Base-by-base conservation (phyloP, 2,113 vertebrate genomes). In the Ivindomyrus marchei region DNA sequence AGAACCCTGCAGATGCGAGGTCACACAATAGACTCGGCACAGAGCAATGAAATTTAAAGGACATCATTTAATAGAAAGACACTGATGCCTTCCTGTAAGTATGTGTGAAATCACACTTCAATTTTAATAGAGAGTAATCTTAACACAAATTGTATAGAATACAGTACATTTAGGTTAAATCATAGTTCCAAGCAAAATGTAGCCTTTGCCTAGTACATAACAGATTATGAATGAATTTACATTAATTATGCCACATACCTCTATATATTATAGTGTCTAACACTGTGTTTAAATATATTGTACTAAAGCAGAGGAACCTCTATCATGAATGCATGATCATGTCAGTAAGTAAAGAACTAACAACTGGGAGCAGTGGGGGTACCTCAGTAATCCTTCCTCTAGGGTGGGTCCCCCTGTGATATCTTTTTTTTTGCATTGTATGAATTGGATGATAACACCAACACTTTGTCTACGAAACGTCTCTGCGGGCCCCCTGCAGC, bases 121-220 rank as follows among this genome's bases (percentile, higher is more conserved):
- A 80, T 80, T 80, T 42, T 80, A 80, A 80, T 80, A 80, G 15
- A 80, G 74, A 80, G 74, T 80, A 80, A 80, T 80, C 74, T 80
- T 42, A 80, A 80, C 74, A 80, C 31, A 80, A 80, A 80, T 80
- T 47, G 39, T 47, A 46, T 85, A 27, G 83, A 85, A 85, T 47
- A 47, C 83, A 85, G 83, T 47, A 47, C 83, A 47, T 85, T 45
- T 46, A 47, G 24, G 39, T 85, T 85, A 47, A 85, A 47, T 85
- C 42, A 85, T 24, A 85, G 83, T 85, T 24, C 24, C 45, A 85
- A 47, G 7, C 83, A 85, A 85, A 19, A 85, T 85, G 15, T 85
- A 85, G 83, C 46, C 21, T 24, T 85, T 47, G 83, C 83, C 10
- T n/a, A 85, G 80, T 47, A n/a, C 36, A 10, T 47, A 47, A 47